Base-by-base conservation (phyloP, 2,113 vertebrate species). In the Chaetodon trifascialis region DNA sequence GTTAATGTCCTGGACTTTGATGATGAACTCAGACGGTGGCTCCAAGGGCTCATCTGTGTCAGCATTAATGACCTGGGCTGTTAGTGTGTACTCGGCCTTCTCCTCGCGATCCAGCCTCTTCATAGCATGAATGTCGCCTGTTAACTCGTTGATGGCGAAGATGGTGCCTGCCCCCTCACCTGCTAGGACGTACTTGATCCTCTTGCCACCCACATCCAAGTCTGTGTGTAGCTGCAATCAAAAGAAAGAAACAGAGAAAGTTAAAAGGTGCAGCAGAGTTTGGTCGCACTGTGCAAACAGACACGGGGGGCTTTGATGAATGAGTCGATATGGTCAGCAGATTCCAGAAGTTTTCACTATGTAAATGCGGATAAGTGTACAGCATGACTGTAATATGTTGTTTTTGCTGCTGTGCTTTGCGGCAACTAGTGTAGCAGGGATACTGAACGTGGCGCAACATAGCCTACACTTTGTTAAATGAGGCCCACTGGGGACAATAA, bases 1-100 rank as follows among this genome's bases (percentile, higher is more conserved):
- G n/a, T 99, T 99, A 95, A 99, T 99, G 94, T 99, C 98, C 93
- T 99, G 98, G 67, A 99, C 98, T 95, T 99, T 99, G 83, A 99
- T 99, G 92, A 99, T 99, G 95, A 99, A 99, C 92, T 99, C 97
- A 2, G 98, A 99, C 49, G 98, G 97, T 11, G 98, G 97, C 87
- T 99, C 98, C 83, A 99, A 89, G 71, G 97, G 97, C 82, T 97
- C 95, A 86, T 97, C 96, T 0, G 96, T 97, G 89, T 97, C 97
- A 42, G 96, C 96, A 85, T 99, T 97, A 40, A 98, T 91, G 2
- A 98, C 98, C 94, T 98, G 98, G 49, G 98, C 98, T 4, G 96
- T 99, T 21, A 99, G 94, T 0, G 98, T 99, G 90, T 99, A 99
- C 88, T 99, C 98, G 0, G 98, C 97, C 92, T 99, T 99, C 91